phyloP scores from a whole-genome alignment of 2,797 vertebrate genomes.

The Aplochiton taeniatus region DNA sequence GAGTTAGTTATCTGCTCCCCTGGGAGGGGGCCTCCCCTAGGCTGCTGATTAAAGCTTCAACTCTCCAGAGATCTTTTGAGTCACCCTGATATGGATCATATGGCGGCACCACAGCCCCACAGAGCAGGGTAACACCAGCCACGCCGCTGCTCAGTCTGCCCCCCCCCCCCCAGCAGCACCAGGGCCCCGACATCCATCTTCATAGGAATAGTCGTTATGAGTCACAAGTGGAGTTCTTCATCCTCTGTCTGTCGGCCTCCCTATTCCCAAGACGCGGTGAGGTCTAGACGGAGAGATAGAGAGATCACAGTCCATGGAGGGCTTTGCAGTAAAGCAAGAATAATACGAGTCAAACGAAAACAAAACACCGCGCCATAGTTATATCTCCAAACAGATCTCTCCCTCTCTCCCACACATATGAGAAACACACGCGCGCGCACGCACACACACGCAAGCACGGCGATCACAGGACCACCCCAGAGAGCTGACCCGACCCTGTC shows the following conservation, averaged over 20 bases:
- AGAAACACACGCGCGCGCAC: not conserved
- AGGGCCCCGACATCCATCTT: constrained; percentile 49
- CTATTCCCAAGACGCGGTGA: constrained; percentile 50
- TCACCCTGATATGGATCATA: constrained; percentile 37
- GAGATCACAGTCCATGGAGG: constrained; percentile 34
- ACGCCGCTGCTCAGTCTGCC: not conserved
- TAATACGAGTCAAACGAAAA: constrained; percentile 61
- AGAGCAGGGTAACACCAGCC: constrained; percentile 6
- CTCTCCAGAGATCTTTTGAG: constrained; percentile 40
- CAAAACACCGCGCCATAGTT: constrained; percentile 66
- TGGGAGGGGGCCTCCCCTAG: constrained; percentile 11
- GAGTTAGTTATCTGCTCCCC: constrained; percentile 26
- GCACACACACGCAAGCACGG: constrained; percentile 7
- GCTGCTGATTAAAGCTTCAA: constrained; percentile 37
- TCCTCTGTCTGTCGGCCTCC: constrained; percentile 39
- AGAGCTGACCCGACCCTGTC: constrained; percentile 68
- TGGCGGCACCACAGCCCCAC: constrained; percentile 13
- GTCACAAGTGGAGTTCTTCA: constrained; percentile 41
- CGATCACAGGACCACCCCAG: constrained; percentile 66
- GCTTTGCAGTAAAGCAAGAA: constrained; percentile 50
- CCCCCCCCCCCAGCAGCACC: constrained; percentile 16
- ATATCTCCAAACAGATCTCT: constrained; percentile 59
- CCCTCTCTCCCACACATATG: not conserved
- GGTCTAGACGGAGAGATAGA: constrained; percentile 43
- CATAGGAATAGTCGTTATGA: constrained; percentile 48